These are phyloP conservation scores for Cephalopterus ornatus DNA, from an alignment of 2,113 vertebrate genomes.

Conservation along the genomic window DNA sequence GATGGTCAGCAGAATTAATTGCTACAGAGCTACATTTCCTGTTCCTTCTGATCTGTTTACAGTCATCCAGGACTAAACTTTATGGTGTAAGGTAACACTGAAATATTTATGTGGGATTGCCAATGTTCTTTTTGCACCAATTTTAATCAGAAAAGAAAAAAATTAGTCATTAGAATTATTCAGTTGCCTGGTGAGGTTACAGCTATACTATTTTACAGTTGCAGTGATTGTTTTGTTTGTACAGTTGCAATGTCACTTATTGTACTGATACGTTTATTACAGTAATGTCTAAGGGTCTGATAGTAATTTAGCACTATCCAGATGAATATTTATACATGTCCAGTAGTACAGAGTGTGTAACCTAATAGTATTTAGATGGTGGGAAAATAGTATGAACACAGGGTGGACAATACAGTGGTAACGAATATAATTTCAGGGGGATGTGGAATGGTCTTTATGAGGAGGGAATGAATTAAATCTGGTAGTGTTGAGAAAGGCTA, in stretches of 20 bases:
- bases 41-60: background rate
- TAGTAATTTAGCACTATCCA: background rate
- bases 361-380: background rate
- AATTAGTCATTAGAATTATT: background rate
- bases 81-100: background rate
- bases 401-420: background rate
- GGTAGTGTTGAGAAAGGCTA: background rate
- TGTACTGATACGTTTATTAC: background rate
- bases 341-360: background rate
- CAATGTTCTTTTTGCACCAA: background rate
- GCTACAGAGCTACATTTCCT: background rate
- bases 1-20: background rate
- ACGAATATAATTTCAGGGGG: background rate
- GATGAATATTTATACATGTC: background rate
- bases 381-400: background rate
- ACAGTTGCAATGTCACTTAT: background rate
- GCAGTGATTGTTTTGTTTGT: background rate
- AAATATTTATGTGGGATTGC: background rate
- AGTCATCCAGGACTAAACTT: background rate
- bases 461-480: background rate
- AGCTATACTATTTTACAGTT: background rate
- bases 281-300: background rate
- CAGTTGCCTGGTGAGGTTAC: background rate
- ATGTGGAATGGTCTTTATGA: background rate
- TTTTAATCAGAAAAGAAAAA: background rate